Percentiles rank a stretch among this genome's conserved stretches.
These are phyloP conservation scores for Drosophila arizonae DNA, from an alignment of 1,140 invertebrate species.

Conservation along the genomic window DNA sequence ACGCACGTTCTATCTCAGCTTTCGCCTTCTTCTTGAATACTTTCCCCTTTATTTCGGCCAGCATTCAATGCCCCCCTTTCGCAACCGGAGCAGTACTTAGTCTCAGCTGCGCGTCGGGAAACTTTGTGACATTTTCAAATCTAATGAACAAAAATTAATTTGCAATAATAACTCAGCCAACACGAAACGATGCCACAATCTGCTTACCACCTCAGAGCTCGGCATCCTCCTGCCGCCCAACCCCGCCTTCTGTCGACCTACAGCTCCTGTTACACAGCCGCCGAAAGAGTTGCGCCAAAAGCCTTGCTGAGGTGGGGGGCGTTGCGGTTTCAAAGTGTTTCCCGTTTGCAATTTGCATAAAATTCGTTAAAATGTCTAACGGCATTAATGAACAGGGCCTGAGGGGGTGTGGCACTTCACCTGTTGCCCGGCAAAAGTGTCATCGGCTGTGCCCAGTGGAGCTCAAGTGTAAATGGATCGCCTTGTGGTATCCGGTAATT, in stretches of 20 bases:
- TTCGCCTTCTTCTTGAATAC: background rate
- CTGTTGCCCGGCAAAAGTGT: conserved; percentile 63
- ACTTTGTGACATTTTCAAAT: conserved; percentile 73
- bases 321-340: conserved; percentile 74
- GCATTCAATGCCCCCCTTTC: background rate
- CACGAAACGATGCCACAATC: conserved; percentile 59
- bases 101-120: conserved; percentile 52
- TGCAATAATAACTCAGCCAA: conserved; percentile 78
- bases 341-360: conserved; percentile 82
- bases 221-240: background rate
- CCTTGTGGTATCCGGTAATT: conserved; percentile 77
- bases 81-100: conserved; percentile 22
- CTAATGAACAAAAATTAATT: conserved; percentile 81
- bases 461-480: conserved; percentile 77
- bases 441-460: conserved; percentile 32
- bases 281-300: conserved; percentile 32
- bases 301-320: background rate
- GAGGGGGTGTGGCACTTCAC: conserved; percentile 43
- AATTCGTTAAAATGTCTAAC: conserved; percentile 64
- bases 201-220: conserved; percentile 34
- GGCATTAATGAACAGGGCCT: conserved; percentile 70
- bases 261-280: conserved; percentile 20
- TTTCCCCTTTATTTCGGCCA: background rate
- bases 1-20: background rate
- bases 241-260: background rate